Conservation (phyloP, 1,140 invertebrate genomes). For the Drosophila orosa region DNA sequence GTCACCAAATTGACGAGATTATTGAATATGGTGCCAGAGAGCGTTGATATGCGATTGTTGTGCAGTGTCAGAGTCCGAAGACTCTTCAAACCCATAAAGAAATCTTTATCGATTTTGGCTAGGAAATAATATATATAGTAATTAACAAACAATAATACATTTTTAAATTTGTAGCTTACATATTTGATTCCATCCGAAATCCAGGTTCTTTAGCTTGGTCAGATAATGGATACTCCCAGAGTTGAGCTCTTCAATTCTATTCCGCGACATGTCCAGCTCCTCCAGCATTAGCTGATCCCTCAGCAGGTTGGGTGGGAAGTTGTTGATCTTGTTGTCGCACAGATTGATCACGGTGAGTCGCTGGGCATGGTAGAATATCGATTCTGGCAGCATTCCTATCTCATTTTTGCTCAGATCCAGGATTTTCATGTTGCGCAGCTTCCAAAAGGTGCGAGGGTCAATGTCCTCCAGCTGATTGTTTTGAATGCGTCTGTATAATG, state of each 20-base stretch:
- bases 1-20: constrained; percentile 85
- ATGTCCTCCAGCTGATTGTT: constrained; percentile 90
- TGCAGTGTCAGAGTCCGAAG: constrained; percentile 86
- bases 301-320: constrained; percentile 85
- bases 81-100: constrained; percentile 86
- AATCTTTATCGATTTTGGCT: constrained; percentile 84
- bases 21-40: constrained; percentile 86
- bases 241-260: constrained; percentile 86
- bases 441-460: constrained; percentile 87
- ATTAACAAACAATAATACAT: background rate
- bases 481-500: constrained; percentile 87
- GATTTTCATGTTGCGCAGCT: constrained; percentile 88
- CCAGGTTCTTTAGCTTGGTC: constrained; percentile 85
- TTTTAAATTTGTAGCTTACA: constrained; percentile 25
- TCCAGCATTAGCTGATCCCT: constrained; percentile 85
- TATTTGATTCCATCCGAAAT: constrained; percentile 86
- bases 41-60: constrained; percentile 87
- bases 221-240: constrained; percentile 86
- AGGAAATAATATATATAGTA: background rate
- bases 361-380: constrained; percentile 87
- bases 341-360: constrained; percentile 89
- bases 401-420: constrained; percentile 91
- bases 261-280: constrained; percentile 87
- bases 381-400: constrained; percentile 86
- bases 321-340: constrained; percentile 88